phyloP scores from a whole-genome alignment of 2,113 vertebrate genomes.

The Nansenia antarctica region DNA sequence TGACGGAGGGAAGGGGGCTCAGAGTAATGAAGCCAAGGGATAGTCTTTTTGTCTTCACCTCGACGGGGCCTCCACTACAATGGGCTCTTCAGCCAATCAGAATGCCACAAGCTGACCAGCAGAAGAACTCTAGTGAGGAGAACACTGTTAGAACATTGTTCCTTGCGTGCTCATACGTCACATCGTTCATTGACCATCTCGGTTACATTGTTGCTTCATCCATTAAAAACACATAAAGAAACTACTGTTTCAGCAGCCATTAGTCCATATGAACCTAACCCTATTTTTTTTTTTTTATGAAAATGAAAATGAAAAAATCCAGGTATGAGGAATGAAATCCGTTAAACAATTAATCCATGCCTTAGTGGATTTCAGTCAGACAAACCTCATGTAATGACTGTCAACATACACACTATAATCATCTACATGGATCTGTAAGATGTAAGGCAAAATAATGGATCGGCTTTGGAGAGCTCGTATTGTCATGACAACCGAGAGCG shows the following conservation, averaged over 20 bases:
- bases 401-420: no score
- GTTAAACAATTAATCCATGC: neutral
- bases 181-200: neutral
- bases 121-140: conserved; percentile 16
- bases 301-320: no score
- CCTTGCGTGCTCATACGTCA: no score
- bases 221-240: no score
- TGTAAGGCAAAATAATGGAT: neutral
- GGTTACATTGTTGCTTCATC: neutral
- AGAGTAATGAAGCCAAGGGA: conserved; percentile 53
- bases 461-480: neutral
- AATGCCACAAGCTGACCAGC: conserved; percentile 21
- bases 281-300: no score
- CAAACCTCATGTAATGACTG: neutral
- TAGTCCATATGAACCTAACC: no score
- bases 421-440: neutral
- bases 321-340: no score
- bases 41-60: conserved; percentile 54
- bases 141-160: neutral
- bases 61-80: conserved; percentile 13
- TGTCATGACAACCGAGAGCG: no score
- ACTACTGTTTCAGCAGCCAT: no score
- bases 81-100: conserved; percentile 47
- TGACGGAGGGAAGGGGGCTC: conserved; percentile 40
- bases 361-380: neutral